Conservation (phyloP, 2,797 vertebrate species). For the Alosa sapidissima region DNA sequence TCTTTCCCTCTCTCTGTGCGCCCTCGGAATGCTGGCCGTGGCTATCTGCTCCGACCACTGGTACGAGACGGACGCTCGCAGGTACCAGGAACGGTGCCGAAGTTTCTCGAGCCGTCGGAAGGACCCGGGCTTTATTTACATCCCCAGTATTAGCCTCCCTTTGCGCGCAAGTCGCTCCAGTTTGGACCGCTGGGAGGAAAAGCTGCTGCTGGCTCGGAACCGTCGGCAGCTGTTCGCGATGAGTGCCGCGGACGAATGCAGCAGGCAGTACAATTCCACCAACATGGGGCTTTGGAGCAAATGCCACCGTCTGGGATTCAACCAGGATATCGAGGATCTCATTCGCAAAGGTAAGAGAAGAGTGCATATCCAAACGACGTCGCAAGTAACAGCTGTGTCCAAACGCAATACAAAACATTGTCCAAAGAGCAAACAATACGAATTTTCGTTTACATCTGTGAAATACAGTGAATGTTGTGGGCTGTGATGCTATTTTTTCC, state of each 20-base stretch:
- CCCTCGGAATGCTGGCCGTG: conserved; percentile 97
- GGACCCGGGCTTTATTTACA: conserved; percentile 98
- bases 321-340: conserved; percentile 89
- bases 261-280: conserved; percentile 95
- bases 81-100: conserved; percentile 95
- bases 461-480: neutral
- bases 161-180: conserved; percentile 88
- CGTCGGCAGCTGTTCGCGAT: conserved; percentile 96
- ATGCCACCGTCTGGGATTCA: conserved; percentile 91
- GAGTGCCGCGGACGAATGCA: conserved; percentile 94
- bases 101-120: conserved; percentile 93
- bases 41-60: conserved; percentile 98
- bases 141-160: conserved; percentile 97
- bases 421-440: neutral
- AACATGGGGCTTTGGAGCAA: conserved; percentile 98
- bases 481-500: neutral
- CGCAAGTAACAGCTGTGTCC: neutral
- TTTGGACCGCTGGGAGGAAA: conserved; percentile 88
- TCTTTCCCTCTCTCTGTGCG: conserved; percentile 94
- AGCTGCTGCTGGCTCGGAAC: conserved; percentile 87
- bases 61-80: conserved; percentile 97
- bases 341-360: conserved; percentile 89
- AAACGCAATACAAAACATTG: neutral
- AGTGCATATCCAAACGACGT: neutral
- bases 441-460: neutral